phyloP scores from a whole-genome alignment of 1,140 invertebrate species.

The Lasaia peninsularis region DNA sequence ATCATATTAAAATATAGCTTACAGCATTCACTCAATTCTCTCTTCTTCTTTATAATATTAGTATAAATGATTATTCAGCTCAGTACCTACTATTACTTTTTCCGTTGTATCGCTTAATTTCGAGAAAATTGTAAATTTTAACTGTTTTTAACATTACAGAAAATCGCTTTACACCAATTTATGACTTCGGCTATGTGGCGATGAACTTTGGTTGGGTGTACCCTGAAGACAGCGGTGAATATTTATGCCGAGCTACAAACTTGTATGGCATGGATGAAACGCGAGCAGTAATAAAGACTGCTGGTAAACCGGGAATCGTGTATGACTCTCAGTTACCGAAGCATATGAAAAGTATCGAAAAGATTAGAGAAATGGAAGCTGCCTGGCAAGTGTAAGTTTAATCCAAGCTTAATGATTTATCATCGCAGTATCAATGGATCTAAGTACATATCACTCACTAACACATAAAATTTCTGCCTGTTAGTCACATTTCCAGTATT shows the following conservation, averaged over 20 bases:
- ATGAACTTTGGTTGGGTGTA: constrained; percentile 98
- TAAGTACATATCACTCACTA: not conserved
- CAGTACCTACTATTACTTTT: too few relatives aligned
- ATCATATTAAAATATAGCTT: too few relatives aligned
- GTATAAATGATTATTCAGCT: too few relatives aligned
- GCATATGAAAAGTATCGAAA: constrained; percentile 96
- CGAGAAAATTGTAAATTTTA: not conserved
- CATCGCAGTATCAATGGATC: not conserved
- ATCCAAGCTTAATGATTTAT: not conserved
- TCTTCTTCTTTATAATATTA: too few relatives aligned
- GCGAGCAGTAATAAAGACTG: constrained; percentile 87
- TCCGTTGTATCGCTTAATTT: too few relatives aligned
- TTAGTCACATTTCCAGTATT: too few relatives aligned
- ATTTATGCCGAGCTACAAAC: constrained; percentile 93
- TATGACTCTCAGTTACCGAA: constrained; percentile 95
- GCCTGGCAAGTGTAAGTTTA: constrained; percentile 90
- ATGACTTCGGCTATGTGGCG: constrained; percentile 97
- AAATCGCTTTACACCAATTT: constrained; percentile 94
- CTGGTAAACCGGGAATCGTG: constrained; percentile 93
- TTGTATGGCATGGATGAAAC: constrained; percentile 94
- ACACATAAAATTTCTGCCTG: not conserved
- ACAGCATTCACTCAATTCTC: too few relatives aligned
- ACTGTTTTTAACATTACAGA: constrained; percentile 75
- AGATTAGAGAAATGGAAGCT: constrained; percentile 97
- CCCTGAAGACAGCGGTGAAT: constrained; percentile 94